A percentile compares a stretch with the other conserved stretches of the same genome.
These are phyloP conservation scores for Scartelaos histophorus DNA, from an alignment of 2,113 vertebrate genomes.

Conservation along the genomic window DNA sequence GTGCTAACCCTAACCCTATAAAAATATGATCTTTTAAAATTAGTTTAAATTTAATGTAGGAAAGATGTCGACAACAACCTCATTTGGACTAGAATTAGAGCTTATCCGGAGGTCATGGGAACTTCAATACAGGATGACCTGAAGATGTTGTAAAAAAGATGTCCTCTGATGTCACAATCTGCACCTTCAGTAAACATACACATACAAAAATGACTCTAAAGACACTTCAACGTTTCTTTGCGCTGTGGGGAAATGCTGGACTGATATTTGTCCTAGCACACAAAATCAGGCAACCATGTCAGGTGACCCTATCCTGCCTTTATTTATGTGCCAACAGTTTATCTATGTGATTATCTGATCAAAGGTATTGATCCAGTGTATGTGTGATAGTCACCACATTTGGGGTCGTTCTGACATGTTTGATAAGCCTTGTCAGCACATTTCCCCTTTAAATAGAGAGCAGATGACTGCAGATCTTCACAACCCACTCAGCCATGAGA, in stretches of 20 bases:
- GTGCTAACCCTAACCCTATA: too few species aligned
- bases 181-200: too few species aligned
- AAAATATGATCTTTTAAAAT: too few species aligned
- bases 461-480: constrained; percentile 9
- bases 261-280: constrained; percentile 13
- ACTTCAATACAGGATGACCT: too few species aligned
- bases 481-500: constrained; percentile 78
- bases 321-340: background rate
- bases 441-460: constrained; percentile 50
- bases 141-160: too few species aligned
- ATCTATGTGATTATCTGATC: constrained; percentile 12
- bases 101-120: too few species aligned
- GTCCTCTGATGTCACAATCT: too few species aligned
- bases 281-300: constrained; percentile 21
- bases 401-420: constrained; percentile 22
- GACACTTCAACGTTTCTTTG: too few species aligned
- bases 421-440: constrained; percentile 33
- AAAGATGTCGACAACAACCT: too few species aligned
- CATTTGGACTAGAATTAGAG: too few species aligned
- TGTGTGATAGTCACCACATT: background rate
- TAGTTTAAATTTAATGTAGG: too few species aligned
- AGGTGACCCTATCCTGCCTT: constrained; percentile 49
- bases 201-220: too few species aligned
- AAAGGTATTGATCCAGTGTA: constrained; percentile 14
- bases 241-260: background rate